A percentile compares a stretch with the other conserved stretches of the same genome.
Evolutionary conservation across 2,113 vertebrate genomes (phyloP).

Genomic region (Pipa parva): DNA sequence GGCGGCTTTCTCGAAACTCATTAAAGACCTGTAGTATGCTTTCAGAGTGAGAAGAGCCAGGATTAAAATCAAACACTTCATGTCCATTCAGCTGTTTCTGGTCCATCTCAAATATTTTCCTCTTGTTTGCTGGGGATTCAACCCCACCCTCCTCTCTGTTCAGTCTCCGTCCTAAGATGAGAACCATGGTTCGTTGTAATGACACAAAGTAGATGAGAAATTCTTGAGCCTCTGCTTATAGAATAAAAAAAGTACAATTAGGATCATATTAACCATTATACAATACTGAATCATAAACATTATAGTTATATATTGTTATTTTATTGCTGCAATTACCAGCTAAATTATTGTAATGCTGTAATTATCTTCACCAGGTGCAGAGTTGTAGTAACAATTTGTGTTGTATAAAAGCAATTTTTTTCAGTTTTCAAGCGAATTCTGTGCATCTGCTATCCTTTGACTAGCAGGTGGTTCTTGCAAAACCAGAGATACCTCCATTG

Average conservation of each 20-base stretch:
- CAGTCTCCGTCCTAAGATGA: constrained; percentile 92
- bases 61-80: constrained; percentile 90
- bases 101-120: constrained; percentile 97
- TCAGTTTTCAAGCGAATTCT: no score
- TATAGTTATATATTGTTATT: not conserved
- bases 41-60: constrained; percentile 88
- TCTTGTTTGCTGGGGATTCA: constrained; percentile 92
- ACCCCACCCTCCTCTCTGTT: constrained; percentile 88
- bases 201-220: constrained; percentile 63
- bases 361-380: no score
- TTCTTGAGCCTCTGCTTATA: constrained; percentile 46
- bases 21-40: constrained; percentile 94
- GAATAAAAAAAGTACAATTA: constrained; percentile 47
- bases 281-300: not conserved
- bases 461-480: no score
- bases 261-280: not conserved
- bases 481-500: no score
- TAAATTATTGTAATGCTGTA: no score
- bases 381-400: no score
- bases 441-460: no score
- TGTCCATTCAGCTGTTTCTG: constrained; percentile 74
- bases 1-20: constrained; percentile 85
- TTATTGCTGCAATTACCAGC: no score
- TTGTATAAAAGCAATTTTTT: no score
- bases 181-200: constrained; percentile 87